Conservation (phyloP, 2,113 vertebrate genomes). For the Leucosticte australis region DNA sequence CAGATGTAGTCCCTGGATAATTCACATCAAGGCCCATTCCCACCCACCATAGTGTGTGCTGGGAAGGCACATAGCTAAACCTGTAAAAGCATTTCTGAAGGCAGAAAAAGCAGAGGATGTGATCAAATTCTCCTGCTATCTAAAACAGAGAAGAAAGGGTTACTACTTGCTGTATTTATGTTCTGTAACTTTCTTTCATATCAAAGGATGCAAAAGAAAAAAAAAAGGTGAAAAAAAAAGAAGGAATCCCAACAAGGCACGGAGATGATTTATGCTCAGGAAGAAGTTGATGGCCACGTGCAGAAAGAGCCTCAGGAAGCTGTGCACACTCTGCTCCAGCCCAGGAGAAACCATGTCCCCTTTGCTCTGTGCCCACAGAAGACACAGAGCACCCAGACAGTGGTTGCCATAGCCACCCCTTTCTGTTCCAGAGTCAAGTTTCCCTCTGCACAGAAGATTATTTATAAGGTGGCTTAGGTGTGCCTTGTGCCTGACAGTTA, state of each 20-base stretch:
- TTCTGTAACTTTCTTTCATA: background rate
- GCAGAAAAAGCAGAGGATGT: background rate
- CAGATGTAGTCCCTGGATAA: background rate
- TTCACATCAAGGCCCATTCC: background rate
- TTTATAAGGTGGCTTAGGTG: slow-evolving; percentile 38
- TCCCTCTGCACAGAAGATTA: background rate
- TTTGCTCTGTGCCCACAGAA: background rate
- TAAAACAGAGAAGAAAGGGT: background rate
- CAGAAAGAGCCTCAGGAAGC: background rate
- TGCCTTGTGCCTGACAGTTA: background rate
- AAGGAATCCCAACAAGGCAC: background rate
- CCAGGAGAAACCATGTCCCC: fast-evolving
- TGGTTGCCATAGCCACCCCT: slow-evolving; percentile 32
- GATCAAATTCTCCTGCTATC: background rate
- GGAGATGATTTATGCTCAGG: background rate
- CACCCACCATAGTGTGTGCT: background rate
- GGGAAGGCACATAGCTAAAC: background rate
- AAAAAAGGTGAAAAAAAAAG: fast-evolving
- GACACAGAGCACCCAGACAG: background rate
- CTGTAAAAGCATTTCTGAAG: background rate
- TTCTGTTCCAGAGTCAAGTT: background rate
- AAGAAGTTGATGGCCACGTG: fast-evolving
- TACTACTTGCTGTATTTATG: background rate
- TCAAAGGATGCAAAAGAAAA: background rate
- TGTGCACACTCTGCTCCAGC: background rate